Conservation (phyloP, 2,888 invertebrate genomes). For the Allolobophora icterica region DNA sequence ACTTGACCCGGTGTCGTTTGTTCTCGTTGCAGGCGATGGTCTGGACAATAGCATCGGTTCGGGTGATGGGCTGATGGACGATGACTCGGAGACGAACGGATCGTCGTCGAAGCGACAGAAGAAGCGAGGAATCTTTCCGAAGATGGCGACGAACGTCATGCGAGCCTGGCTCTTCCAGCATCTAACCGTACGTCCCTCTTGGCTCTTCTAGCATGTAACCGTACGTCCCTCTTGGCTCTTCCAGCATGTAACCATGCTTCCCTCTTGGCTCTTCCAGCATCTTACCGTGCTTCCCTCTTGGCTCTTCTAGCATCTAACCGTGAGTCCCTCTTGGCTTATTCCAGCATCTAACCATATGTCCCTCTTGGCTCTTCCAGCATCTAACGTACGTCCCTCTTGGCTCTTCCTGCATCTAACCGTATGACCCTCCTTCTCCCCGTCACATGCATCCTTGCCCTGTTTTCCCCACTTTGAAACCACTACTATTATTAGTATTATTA, state of each 20-base stretch:
- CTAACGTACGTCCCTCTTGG: background rate
- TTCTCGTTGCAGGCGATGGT: slow-evolving; percentile 35
- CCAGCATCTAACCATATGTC: slow-evolving; percentile 86
- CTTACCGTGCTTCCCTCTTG: background rate
- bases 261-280: background rate
- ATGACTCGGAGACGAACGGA: slow-evolving; percentile 20
- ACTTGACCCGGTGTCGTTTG: background rate
- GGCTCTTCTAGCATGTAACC: background rate
- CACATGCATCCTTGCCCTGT: too few relatives aligned
- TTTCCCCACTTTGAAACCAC: background rate
- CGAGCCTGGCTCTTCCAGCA: slow-evolving; percentile 99
- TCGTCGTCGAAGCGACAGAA: slow-evolving; percentile 76
- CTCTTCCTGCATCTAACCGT: slow-evolving; percentile 89
- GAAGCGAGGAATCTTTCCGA: slow-evolving; percentile 99
- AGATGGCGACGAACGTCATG: slow-evolving; percentile 99
- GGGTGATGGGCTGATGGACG: slow-evolving; percentile 31
- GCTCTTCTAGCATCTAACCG: background rate
- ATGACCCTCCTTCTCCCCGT: too few relatives aligned
- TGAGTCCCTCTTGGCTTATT: slow-evolving; percentile 86
- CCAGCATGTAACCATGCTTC: background rate
- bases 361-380: background rate
- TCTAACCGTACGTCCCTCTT: slow-evolving; percentile 73
- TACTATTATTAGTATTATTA: background rate
- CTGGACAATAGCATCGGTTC: slow-evolving; percentile 38
- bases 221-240: background rate